phyloP scores from a whole-genome alignment of 2,113 vertebrate species.

The Zingel zingel region DNA sequence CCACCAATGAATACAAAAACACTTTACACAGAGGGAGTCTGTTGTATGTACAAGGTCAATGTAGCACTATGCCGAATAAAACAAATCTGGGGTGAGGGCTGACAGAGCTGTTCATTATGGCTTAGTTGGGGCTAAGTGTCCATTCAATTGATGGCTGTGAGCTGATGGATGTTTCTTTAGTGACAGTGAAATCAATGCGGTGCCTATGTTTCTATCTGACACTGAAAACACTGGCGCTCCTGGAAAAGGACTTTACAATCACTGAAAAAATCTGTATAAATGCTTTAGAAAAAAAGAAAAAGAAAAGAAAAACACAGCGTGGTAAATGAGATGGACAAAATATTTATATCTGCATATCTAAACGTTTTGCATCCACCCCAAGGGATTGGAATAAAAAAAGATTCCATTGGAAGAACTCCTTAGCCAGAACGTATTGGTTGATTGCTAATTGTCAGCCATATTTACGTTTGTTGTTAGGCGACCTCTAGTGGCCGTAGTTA shows the following conservation, averaged over 20 bases:
- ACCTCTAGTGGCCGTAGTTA: too few species aligned
- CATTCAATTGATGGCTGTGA: conserved; percentile 15
- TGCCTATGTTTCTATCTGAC: background rate
- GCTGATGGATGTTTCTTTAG: conserved; percentile 26
- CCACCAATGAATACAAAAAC: background rate
- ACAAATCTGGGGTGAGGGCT: background rate
- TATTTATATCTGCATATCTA: too few species aligned
- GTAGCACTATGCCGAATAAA: background rate
- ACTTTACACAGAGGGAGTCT: background rate
- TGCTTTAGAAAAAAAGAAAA: background rate
- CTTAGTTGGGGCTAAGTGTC: conserved; percentile 15
- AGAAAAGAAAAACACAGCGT: background rate
- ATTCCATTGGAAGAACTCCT: too few species aligned
- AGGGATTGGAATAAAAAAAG: too few species aligned
- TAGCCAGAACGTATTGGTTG: too few species aligned
- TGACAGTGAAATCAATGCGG: conserved; percentile 32
- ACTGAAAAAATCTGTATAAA: background rate
- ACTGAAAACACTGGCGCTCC: conserved; percentile 1
- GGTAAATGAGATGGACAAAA: background rate
- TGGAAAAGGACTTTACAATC: background rate
- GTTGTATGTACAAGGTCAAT: background rate
- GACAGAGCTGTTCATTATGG: conserved; percentile 30
- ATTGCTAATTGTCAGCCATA: too few species aligned
- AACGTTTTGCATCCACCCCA: too few species aligned
- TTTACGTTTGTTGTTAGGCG: too few species aligned